Evolutionary conservation across 2,797 vertebrate species (phyloP).

Genomic region (Eleutherodactylus coqui): DNA sequence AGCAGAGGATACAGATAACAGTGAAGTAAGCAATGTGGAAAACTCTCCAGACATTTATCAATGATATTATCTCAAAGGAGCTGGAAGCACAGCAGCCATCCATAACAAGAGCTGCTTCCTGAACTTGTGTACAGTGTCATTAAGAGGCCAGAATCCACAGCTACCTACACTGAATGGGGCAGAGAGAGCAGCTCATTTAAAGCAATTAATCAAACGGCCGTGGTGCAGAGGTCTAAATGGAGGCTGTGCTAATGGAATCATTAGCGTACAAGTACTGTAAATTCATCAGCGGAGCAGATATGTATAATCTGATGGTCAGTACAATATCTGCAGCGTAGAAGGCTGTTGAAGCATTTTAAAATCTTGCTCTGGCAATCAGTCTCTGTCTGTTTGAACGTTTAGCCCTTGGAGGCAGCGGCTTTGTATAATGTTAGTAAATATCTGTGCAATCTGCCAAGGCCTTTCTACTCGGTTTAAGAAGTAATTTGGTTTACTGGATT

Average conservation of each 20-base stretch:
- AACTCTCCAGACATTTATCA: constrained; percentile 41
- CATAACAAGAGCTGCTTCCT: constrained; percentile 33
- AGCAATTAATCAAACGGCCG: constrained; percentile 71
- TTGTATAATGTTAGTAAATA: constrained; percentile 47
- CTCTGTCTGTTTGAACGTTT: constrained; percentile 36
- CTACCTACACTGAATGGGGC: constrained; percentile 39
- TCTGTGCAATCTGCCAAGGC: constrained; percentile 45
- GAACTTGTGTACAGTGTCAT: constrained; percentile 53
- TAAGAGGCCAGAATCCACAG: constrained; percentile 32
- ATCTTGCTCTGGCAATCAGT: neutral
- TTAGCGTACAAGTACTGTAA: constrained; percentile 65
- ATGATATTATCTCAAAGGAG: constrained; percentile 18
- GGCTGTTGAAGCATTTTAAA: neutral
- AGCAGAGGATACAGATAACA: constrained; percentile 28
- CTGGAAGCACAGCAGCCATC: constrained; percentile 3
- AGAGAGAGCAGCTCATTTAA: constrained; percentile 63
- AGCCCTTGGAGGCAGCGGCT: constrained; percentile 17
- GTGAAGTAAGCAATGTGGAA: constrained; percentile 24
- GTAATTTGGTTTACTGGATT: constrained; percentile 24
- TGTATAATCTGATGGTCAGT: constrained; percentile 56
- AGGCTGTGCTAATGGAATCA: constrained; percentile 69
- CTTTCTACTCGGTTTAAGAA: constrained; percentile 32
- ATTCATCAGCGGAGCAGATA: constrained; percentile 64
- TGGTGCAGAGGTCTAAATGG: constrained; percentile 62
- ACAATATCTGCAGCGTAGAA: constrained; percentile 64